Percentiles rank a stretch among this genome's conserved stretches.
Evolutionary conservation across 2,797 vertebrate species (phyloP).

Genomic region (Acropternis orthonyx): DNA sequence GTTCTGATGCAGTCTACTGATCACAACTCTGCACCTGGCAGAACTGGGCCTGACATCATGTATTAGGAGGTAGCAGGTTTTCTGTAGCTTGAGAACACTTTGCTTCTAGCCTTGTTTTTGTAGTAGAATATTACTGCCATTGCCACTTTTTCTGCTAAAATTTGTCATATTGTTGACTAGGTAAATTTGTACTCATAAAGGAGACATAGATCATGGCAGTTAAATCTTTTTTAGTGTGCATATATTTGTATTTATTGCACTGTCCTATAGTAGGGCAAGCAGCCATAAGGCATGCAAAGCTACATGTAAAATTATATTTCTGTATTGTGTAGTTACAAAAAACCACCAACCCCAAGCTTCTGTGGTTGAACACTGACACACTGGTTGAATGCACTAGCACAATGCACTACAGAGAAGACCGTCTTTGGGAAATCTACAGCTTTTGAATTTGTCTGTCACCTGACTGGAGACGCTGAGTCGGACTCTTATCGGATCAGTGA

Average conservation of each 20-base stretch:
- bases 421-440: constrained; percentile 55
- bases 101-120: constrained; percentile 71
- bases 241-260: constrained; percentile 73
- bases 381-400: constrained; percentile 61
- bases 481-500: background rate
- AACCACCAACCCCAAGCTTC: background rate
- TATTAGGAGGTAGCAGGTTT: constrained; percentile 63
- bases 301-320: constrained; percentile 66
- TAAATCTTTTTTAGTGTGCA: constrained; percentile 66
- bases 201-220: constrained; percentile 60
- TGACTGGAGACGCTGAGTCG: constrained; percentile 40
- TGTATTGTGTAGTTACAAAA: constrained; percentile 54
- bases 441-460: constrained; percentile 39
- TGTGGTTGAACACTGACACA: constrained; percentile 57
- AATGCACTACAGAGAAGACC: constrained; percentile 66
- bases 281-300: constrained; percentile 51
- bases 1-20: constrained; percentile 60
- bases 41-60: constrained; percentile 43
- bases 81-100: constrained; percentile 64
- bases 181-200: constrained; percentile 66
- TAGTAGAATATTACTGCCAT: constrained; percentile 59
- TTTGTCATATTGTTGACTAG: constrained; percentile 66
- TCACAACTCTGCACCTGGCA: constrained; percentile 38
- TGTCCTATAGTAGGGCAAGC: constrained; percentile 69
- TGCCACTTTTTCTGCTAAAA: constrained; percentile 57